Base-by-base conservation (phyloP, 2,888 invertebrate species). In the Acleris sparsana region DNA sequence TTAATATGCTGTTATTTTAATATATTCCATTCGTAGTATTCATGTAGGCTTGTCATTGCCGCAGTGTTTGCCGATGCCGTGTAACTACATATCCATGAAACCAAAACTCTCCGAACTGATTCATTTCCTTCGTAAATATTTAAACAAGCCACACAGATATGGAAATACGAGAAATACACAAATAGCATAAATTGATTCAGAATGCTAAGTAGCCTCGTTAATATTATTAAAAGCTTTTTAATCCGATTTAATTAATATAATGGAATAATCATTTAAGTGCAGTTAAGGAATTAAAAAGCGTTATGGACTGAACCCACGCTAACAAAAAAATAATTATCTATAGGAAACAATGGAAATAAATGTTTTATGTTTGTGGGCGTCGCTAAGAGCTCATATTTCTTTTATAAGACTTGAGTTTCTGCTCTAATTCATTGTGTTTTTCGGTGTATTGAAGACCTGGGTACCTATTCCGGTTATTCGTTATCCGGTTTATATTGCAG, bases 221-320 rank as follows among this genome's bases (percentile, higher is more conserved):
- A 18, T 18, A 33, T 59, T 25, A 3, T 20, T 20, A 13, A 53
- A 25, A 53, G 20, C 11, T 20, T 7, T 20, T 11, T 17, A 29
- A 46, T 16, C 11, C 18, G 25, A 18, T 46, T 43, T 49, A 59
- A 64, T 64, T 55, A 60, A 55, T 49, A n/a, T 17, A 65, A 56
- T 65, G 60, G 60, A 44, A 20, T 20, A 25, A 39, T 53, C 22
- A 39, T 58, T 58, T 53, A 17, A 64, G 59, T 29, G 59, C 59
- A 25, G 43, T 60, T 56, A 51, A 55, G 18, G 53, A 49, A 64
- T 49, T 43, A 64, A 59, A 55, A 7, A 1, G 22, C 59, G 39
- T 64, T 49, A 64, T 55, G n/a, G 48, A 51, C 60, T 22, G 56
- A 61, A 56, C 65, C 65, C 65, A 65, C 60, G 60, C 65, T 29